These are phyloP conservation scores for Parnassius mnemosyne DNA, from an alignment of 2,888 invertebrate species.

Conservation along the genomic window DNA sequence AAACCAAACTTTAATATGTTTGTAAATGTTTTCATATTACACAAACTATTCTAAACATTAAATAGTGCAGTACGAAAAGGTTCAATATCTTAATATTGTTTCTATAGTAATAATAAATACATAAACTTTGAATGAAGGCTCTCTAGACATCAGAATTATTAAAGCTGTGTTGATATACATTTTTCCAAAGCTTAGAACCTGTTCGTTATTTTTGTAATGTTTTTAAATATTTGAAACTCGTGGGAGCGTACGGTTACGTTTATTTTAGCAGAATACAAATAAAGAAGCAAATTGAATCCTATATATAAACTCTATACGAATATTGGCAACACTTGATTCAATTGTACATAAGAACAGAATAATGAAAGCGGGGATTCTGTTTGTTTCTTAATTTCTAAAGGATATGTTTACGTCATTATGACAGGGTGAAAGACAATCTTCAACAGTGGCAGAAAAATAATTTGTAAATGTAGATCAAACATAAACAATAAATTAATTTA, in stretches of 20 bases:
- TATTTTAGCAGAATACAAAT: slow-evolving; percentile 48
- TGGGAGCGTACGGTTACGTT: slow-evolving; percentile 19
- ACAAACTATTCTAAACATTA: too few species aligned
- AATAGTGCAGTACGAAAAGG: too few species aligned
- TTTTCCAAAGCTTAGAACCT: too few species aligned
- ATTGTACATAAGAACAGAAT: slow-evolving; percentile 56
- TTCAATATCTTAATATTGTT: too few species aligned
- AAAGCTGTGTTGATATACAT: too few species aligned
- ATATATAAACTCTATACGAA: slow-evolving; percentile 41
- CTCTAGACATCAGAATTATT: not conserved
- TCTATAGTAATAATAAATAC: too few species aligned
- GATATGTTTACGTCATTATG: slow-evolving; percentile 11
- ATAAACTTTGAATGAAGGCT: not conserved
- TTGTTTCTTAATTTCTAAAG: slow-evolving; percentile 18
- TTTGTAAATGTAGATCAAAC: too few species aligned
- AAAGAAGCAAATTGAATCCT: slow-evolving; percentile 47
- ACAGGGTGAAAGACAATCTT: slow-evolving; percentile 2
- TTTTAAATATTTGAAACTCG: slow-evolving; percentile 5
- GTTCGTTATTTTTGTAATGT: not conserved
- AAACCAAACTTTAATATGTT: too few species aligned
- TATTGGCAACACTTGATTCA: slow-evolving; percentile 51
- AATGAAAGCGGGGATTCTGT: slow-evolving; percentile 25
- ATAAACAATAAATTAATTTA: too few species aligned
- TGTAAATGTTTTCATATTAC: too few species aligned
- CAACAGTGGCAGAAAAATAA: too few species aligned